Base-by-base conservation (phyloP, 1,140 invertebrate genomes). In the Contarinia nasturtii region DNA sequence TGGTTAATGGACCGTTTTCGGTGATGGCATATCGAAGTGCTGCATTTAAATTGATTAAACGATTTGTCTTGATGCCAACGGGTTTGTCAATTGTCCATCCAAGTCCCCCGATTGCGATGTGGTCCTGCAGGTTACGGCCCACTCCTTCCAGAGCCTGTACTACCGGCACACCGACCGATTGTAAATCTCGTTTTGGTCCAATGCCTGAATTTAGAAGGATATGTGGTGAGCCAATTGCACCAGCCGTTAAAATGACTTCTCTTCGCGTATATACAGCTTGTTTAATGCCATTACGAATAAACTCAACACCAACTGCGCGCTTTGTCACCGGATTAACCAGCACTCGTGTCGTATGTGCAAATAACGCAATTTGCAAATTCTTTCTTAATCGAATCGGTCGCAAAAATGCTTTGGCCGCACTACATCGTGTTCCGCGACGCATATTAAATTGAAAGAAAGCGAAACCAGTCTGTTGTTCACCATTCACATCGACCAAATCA, bases 141-240 rank as follows among this genome's bases (percentile, higher is more conserved):
- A 77, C 75, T 0, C 79, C 80, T 0, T 79, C 82, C 14, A 80
- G 70, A 60, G 87, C 75, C 14, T 79, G 69, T 2, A 84, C 70
- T 19, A 82, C 70, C 0, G 69, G 67, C 4, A 86, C 74, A 0
- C 76, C 76, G 1, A 80, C 64, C 46, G 81, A 67, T 48, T 70
- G 47, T 1, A 92, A 61, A 58, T 91, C 83, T 15, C 74, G 56
- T 12, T 57, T 66, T 0, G 85, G 81, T 15, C 87, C 88, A 1
- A 91, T 65, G 1, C 88, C 88, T 17, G 84, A 88, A 0, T 91
- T 66, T 81, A 92, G 84, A 33, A 93, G 67, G 1, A 93, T 54
- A 52, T 89, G 84, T 0, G 86, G 85, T 0, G 75, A 73, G 17
- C 75, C 81, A 21, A 89, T 76, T 1, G 82, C 75, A 0, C 86